Base-by-base conservation (phyloP, 37 sponge, comb jelly and placozoan species). In the Cladorhizidae sp. region DNA sequence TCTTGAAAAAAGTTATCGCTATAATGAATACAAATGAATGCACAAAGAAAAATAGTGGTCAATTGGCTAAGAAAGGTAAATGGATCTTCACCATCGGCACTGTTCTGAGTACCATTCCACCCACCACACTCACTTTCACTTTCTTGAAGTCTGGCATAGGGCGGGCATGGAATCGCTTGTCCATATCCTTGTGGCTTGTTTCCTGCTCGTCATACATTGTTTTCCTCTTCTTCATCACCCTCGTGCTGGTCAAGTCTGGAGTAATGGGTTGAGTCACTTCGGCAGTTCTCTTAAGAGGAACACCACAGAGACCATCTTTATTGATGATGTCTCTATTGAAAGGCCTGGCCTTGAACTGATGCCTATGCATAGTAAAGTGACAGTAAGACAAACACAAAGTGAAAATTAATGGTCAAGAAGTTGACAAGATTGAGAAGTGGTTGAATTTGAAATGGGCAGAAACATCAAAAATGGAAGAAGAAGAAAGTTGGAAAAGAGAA, bases 261-360 rank as follows among this genome's bases (percentile, higher is more conserved):
- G 86, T 67, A 40, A 54, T 37, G 14, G 89, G 69, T 6, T 35
- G 38, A 33, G 89, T 93, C 35, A 65, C 32, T 31, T 49, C 40
- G 11, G 42, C 36, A 17, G 40, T 43, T 28, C 45, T 64, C 40
- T 68, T 72, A n/a, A 58, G 57, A n/a, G 80, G 81, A 12, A 92
- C 84, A 21, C 93, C 93, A 55, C 26, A 64, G 52, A 84, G 73
- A 1, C 93, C 93, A 9, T 52, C 74, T 37, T 37, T 64, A 0
- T 36, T 43, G 23, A 93, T 52, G 70, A 93, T 80, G 57, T 83
- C 83, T 5, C 67, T 74, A 80, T 89, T 86, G 50, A 93, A 45
- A 1, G 90, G 87, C 1, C 77, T 81, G 23, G 94, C 90, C 54
- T 84, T 93, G 74, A 93, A 89, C 67, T 89, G 64, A 40, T 83